These are phyloP conservation scores for Eupithecia tripunctaria DNA, from an alignment of 2,888 invertebrate genomes.

Conservation along the genomic window DNA sequence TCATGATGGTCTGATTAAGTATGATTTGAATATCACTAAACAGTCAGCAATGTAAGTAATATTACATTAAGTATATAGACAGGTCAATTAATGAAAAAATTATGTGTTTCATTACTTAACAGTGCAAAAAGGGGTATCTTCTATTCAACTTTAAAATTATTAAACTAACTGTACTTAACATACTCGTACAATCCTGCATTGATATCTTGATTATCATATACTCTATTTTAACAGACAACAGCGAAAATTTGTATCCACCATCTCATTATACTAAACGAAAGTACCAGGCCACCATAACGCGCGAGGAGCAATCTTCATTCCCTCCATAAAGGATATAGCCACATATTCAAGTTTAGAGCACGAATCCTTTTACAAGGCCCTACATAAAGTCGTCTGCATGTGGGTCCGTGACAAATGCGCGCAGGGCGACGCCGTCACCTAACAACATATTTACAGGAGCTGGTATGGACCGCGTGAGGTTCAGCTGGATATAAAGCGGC, in stretches of 20 bases:
- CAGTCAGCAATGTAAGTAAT: too few relatives aligned
- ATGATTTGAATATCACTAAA: too few relatives aligned
- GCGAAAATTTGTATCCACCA: too few relatives aligned
- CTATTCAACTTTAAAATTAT: too few relatives aligned
- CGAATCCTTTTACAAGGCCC: slow-evolving; percentile 1
- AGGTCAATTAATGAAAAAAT: too few relatives aligned
- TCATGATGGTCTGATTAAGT: neutral
- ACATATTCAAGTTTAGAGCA: neutral
- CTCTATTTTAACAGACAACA: too few relatives aligned
- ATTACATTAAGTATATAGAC: too few relatives aligned
- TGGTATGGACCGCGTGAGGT: neutral
- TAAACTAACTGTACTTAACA: too few relatives aligned
- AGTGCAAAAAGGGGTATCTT: too few relatives aligned
- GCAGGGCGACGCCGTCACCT: slow-evolving; percentile 24
- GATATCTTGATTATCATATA: too few relatives aligned
- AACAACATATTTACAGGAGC: slow-evolving; percentile 39
- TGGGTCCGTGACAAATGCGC: slow-evolving; percentile 31
- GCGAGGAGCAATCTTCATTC: neutral
- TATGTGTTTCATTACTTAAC: too few relatives aligned
- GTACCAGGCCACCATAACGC: neutral
- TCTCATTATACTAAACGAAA: neutral
- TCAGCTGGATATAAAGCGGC: neutral
- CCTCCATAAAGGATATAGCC: neutral
- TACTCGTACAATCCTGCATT: too few relatives aligned
- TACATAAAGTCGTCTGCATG: slow-evolving; percentile 16